Conservation (phyloP, 2,797 vertebrate species). For the Ataeniobius toweri region DNA sequence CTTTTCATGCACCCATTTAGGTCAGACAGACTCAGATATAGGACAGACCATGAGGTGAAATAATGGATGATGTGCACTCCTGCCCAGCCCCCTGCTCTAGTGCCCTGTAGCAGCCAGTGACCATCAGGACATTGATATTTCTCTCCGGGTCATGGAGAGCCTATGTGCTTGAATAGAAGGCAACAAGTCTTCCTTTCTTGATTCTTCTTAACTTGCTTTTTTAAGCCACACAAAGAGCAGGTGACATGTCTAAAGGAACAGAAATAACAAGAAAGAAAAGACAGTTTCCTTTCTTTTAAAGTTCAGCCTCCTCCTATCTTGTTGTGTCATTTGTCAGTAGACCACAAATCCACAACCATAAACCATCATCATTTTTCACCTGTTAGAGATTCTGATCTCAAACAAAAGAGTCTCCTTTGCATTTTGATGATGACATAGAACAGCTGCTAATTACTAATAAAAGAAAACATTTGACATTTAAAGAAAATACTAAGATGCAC, state of each 20-base stretch:
- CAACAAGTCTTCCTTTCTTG: not conserved
- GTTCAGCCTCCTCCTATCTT: not conserved
- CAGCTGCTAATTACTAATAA: not conserved
- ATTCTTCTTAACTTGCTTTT: not conserved
- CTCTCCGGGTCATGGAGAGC: not conserved
- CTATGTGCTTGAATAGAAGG: not conserved
- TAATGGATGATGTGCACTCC: conserved; percentile 65
- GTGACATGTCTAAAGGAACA: not conserved
- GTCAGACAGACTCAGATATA: conserved; percentile 37
- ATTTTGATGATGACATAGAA: no score
- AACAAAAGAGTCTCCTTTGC: no score
- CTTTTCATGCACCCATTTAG: conserved; percentile 54
- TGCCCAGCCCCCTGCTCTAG: conserved; percentile 56
- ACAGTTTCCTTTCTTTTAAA: not conserved
- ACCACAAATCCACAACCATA: no score
- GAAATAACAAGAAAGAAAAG: not conserved
- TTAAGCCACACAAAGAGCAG: not conserved
- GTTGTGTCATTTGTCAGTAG: not conserved
- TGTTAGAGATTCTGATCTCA: no score
- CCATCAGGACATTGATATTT: not conserved
- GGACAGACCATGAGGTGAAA: conserved; percentile 66
- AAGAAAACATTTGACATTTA: not conserved
- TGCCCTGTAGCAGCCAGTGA: conserved; percentile 59
- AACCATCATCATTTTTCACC: no score
- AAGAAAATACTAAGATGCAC: not conserved